These are phyloP conservation scores for Pteruthius melanotis DNA, from an alignment of 2,113 vertebrate species.

Conservation along the genomic window DNA sequence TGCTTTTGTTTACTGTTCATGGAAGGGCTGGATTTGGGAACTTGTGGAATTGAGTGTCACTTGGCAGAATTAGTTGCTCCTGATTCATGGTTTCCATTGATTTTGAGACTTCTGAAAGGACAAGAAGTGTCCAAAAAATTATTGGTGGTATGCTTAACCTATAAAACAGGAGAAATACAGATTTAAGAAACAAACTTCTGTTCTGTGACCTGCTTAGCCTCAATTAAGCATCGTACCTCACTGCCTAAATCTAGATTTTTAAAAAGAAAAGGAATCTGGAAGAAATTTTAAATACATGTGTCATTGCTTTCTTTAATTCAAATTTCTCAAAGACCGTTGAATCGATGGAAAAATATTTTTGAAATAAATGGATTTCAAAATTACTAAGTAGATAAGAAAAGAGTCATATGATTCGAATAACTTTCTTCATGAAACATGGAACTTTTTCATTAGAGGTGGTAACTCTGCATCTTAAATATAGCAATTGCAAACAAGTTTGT, in stretches of 20 bases:
- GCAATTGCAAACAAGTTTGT: background rate
- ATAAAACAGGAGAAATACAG: background rate
- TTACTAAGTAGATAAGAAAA: background rate
- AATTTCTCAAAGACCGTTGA: background rate
- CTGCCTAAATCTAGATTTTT: background rate
- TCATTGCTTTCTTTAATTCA: background rate
- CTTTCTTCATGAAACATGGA: background rate
- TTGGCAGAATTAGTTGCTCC: background rate
- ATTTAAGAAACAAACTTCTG: background rate
- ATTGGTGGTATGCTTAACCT: background rate
- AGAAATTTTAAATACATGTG: background rate
- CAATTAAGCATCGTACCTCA: background rate
- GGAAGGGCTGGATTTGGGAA: background rate
- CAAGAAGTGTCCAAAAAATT: background rate
- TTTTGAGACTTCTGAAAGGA: background rate
- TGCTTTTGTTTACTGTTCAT: background rate
- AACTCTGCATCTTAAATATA: background rate
- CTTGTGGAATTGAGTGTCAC: background rate
- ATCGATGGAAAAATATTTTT: background rate
- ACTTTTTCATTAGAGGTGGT: background rate
- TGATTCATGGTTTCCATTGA: background rate
- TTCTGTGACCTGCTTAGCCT: background rate
- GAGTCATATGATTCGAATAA: background rate
- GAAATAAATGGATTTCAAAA: background rate
- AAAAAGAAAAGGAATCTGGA: background rate